These are phyloP conservation scores for Orycteropus afer DNA, from an alignment of 2,113 vertebrate species.

Conservation along the genomic window DNA sequence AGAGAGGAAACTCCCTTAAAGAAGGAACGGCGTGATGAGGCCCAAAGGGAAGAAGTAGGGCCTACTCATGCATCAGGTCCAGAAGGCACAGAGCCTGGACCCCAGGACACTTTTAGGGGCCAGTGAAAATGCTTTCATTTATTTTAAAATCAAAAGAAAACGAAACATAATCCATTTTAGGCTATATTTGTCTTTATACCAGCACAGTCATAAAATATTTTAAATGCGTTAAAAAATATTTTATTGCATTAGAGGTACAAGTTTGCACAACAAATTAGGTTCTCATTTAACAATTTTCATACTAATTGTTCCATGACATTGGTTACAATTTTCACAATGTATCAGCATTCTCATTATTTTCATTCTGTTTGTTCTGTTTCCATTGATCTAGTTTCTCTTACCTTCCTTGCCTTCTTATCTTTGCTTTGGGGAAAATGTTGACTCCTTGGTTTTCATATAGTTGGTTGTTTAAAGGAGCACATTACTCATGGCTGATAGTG, in stretches of 20 bases:
- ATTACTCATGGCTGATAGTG: neutral
- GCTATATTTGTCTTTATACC: neutral
- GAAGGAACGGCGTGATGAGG: neutral
- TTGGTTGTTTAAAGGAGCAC: neutral
- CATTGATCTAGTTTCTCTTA: neutral
- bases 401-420: neutral
- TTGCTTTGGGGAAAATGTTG: neutral
- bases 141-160: neutral
- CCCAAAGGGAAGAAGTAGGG: neutral
- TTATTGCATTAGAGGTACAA: neutral
- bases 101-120: neutral
- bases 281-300: neutral
- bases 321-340: neutral
- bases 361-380: neutral
- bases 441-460: neutral
- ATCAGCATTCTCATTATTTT: neutral
- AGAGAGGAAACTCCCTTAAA: neutral
- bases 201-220: neutral
- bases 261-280: neutral
- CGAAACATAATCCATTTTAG: neutral
- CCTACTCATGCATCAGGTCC: neutral
- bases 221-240: neutral
- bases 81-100: neutral
- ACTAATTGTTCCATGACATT: neutral
- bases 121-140: neutral